Evolutionary conservation across 2,888 invertebrate species (phyloP), one percentile per base, ranked within the genome.

Genomic region (Luperina nickerlii): DNA sequence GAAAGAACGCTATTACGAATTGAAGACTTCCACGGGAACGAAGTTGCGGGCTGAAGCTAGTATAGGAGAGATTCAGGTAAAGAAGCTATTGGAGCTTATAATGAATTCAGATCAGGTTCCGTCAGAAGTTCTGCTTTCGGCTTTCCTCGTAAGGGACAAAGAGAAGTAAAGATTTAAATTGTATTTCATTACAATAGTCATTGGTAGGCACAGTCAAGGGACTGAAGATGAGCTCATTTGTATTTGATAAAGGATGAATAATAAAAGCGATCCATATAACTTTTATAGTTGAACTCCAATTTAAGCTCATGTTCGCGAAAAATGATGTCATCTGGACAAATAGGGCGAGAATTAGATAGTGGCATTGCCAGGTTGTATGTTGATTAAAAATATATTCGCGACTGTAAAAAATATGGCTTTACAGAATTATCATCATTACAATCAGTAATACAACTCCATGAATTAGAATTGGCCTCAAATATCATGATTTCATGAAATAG

Each of bases 241-340:
- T 87, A 87, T 87, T 77, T 78, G 77, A 79, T 81, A 75, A 83
- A 76, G 74, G 73, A 82, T 82, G 84, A 86, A 84, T 87, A 87
- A 87, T 87, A 87, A 77, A 82, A 70, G 24, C 74, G 60, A 73
- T 73, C 71, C 78, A 66, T 84, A 72, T 63, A 73, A 84, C 68
- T 73, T 84, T 79, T 78, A 81, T 78, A 79, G 76, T 70, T 74
- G 69, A 79, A 76, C 45, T 77, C 75, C 75, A 71, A 82, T 84
- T 87, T 77, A 65, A 83, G 83, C 62, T n/a, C 24, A 76, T 57
- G 74, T 54, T 82, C 69, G 71, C 63, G 66, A 73, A 69, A 60
- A 57, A 82, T 87, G 84, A 88, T 63, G 87, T 88, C 88, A 86
- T 82, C 76, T 72, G 62, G 60, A 76, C 68, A 15, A 67, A 74